Conservation (phyloP, 2,797 vertebrate genomes). For the Gymnothorax reevesii region DNA sequence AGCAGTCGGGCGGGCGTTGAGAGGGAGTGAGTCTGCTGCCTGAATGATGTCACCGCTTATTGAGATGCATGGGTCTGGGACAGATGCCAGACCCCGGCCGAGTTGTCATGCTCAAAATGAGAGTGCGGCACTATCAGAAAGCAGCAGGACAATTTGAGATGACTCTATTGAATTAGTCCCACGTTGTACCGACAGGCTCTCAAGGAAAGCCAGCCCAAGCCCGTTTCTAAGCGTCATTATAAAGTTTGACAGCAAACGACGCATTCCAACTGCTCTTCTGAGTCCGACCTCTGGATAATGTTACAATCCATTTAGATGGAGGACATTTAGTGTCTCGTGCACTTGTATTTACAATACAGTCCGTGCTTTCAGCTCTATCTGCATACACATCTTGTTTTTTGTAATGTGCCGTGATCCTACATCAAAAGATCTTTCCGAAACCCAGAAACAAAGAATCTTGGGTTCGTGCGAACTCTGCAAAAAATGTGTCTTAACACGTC, state of each 20-base stretch:
- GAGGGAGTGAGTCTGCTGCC: slow-evolving; percentile 29
- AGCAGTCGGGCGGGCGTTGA: slow-evolving; percentile 30
- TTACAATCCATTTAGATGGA: neutral
- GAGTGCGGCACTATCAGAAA: slow-evolving; percentile 8
- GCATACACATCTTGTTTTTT: neutral
- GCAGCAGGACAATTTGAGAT: slow-evolving; percentile 34
- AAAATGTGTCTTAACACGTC: no score
- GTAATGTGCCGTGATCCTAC: neutral
- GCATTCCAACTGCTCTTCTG: neutral
- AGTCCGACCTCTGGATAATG: neutral
- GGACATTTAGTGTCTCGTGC: neutral
- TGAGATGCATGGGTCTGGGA: slow-evolving; percentile 56
- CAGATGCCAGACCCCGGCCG: slow-evolving; percentile 44
- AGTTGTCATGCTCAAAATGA: slow-evolving; percentile 35
- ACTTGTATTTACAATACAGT: neutral
- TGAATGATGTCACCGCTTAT: slow-evolving; percentile 54
- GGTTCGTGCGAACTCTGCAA: neutral
- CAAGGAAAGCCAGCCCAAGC: neutral
- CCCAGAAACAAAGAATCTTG: neutral
- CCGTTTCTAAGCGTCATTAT: slow-evolving; percentile 4
- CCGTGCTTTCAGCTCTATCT: neutral
- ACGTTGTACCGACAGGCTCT: neutral
- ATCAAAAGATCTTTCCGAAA: no score
- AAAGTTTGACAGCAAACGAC: neutral
- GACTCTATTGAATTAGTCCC: slow-evolving; percentile 24